These are phyloP conservation scores for Peromyscus californicus DNA, from an alignment of 2,113 vertebrate species.

Conservation along the genomic window DNA sequence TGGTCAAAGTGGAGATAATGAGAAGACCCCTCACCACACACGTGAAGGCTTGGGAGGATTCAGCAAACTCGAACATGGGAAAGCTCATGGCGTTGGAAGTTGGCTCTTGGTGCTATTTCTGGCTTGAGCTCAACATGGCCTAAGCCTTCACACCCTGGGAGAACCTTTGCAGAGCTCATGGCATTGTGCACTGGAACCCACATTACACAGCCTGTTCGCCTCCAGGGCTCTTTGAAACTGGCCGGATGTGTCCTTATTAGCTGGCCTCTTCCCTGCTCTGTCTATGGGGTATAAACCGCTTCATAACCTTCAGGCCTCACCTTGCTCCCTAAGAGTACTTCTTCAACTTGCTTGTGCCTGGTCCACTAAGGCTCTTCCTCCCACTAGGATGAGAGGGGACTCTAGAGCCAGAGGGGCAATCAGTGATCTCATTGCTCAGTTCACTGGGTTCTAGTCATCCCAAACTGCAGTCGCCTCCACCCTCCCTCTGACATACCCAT, in stretches of 20 bases:
- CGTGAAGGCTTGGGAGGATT: not conserved
- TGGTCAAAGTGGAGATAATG: not conserved
- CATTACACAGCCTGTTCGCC: not conserved
- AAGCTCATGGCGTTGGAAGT: not conserved
- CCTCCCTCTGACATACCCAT: slow-evolving; percentile 34
- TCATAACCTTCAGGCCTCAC: not conserved
- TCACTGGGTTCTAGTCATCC: slow-evolving; percentile 67
- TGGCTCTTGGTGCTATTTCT: slow-evolving; percentile 20
- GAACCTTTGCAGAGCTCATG: not conserved
- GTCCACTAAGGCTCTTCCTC: not conserved
- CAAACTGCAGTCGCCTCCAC: slow-evolving; percentile 35
- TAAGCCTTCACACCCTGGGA: not conserved
- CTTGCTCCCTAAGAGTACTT: slow-evolving; percentile 22
- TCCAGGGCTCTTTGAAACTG: not conserved
- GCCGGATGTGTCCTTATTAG: not conserved
- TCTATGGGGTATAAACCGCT: not conserved
- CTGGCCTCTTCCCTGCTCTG: not conserved
- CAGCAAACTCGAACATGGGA: not conserved
- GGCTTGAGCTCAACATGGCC: not conserved
- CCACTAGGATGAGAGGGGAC: not conserved
- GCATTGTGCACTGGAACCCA: not conserved
- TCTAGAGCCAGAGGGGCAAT: not conserved
- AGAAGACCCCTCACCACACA: not conserved
- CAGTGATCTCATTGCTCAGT: not conserved
- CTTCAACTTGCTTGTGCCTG: not conserved